Base-by-base conservation (phyloP, 2,797 vertebrate species). In the Myripristis murdjan region DNA sequence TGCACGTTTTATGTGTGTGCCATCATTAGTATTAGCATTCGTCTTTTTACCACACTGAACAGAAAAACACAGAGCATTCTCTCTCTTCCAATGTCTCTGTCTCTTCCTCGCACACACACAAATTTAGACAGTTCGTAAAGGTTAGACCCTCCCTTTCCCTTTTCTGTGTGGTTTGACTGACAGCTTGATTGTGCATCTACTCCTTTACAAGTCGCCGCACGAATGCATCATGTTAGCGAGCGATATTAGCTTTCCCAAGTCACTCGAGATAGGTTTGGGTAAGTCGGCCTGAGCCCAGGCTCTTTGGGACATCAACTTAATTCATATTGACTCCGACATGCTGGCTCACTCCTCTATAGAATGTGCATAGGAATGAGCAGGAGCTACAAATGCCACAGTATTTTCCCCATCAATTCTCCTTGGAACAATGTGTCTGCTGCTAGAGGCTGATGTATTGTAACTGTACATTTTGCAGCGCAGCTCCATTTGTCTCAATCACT, bases 401-500 rank as follows among this genome's bases (percentile, higher is more conserved):
- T 66, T 79, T 77, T 48, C 83, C 60, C 74, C 76, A 89, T 88
- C 82, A 77, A 76, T 88, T 84, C 60, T 73, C 41, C 58, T 47
- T 7, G 82, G 41, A 85, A 8, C 85, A 62, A 52, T 81, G 60
- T 23, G 80, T 75, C 86, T 64, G 75, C 87, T 75, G 87, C 79
- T 73, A 18, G 52, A 7, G 68, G 33, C 82, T 89, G 91, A 91
- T 93, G 79, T 79, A 92, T 87, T 63, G 86, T 75, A 57, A 61
- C 82, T 67, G 73, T 77, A 76, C 73, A 35, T 71, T 81, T 77
- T 77, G 84, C 60, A 22, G 65, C 15, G 33, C 60, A 16, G 60
- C 64, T 75, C 66, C 74, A 90, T 92, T 92, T 86, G 77, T 93
- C 91, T 93, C 89, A 87, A 83, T 91, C 87, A 86, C 57, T 62